Percentiles rank a stretch among this genome's conserved stretches.
phyloP scores from a whole-genome alignment of 2,113 vertebrate genomes.

The Leucosticte australis region DNA sequence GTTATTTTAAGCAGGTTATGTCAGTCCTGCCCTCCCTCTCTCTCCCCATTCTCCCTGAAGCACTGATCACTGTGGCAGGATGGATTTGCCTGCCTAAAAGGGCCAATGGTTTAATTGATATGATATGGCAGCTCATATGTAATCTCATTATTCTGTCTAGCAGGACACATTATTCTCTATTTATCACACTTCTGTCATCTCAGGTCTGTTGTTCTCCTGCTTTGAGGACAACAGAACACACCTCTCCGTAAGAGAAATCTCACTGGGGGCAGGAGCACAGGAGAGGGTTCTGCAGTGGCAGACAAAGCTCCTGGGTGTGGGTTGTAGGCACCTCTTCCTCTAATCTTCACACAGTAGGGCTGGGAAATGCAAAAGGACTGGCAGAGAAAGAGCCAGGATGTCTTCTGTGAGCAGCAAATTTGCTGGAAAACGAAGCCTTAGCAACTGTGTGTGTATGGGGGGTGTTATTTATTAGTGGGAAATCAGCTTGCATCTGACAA shows the following conservation, averaged over 20 bases:
- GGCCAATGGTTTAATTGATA: slow-evolving; percentile 55
- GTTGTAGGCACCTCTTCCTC: neutral
- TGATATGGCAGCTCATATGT: slow-evolving; percentile 59
- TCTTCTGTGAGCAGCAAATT: neutral
- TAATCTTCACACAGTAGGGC: neutral
- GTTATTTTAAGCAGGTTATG: slow-evolving; percentile 50
- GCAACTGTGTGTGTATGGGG: neutral
- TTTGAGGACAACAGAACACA: neutral
- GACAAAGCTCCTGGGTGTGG: neutral
- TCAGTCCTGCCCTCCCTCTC: neutral
- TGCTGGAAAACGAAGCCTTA: neutral
- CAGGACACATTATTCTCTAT: slow-evolving; percentile 56
- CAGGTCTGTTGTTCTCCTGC: neutral
- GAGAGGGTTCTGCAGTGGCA: neutral
- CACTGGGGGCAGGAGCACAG: neutral
- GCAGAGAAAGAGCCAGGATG: neutral
- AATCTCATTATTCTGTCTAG: slow-evolving; percentile 64
- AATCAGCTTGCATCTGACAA: neutral
- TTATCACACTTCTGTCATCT: slow-evolving; percentile 42
- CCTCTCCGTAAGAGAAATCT: neutral
- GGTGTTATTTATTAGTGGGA: neutral
- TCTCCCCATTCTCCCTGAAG: neutral
- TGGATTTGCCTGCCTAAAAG: slow-evolving; percentile 34
- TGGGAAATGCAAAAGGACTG: neutral
- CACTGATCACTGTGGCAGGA: slow-evolving; percentile 26